Conservation (phyloP, 2,888 invertebrate genomes). For the Tipula lateralis region DNA sequence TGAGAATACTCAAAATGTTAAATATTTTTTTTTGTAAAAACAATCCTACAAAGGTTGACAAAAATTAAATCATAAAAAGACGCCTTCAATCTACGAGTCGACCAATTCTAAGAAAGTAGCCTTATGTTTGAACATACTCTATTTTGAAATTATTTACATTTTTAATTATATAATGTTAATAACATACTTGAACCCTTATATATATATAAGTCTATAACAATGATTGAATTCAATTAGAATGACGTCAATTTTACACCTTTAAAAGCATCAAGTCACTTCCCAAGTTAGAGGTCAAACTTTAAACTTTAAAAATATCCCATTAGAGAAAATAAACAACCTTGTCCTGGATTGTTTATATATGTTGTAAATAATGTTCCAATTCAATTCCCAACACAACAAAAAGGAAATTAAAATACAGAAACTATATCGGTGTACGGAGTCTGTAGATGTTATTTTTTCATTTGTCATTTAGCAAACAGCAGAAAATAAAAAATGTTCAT, state of each 20-base stretch:
- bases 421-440: neutral
- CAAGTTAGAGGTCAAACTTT: neutral
- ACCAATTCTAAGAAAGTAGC: no score
- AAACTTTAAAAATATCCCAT: neutral
- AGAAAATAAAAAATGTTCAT: neutral
- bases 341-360: neutral
- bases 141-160: no score
- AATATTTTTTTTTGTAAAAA: no score
- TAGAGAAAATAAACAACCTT: neutral
- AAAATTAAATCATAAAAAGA: no score
- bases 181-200: no score
- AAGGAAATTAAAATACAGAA: neutral
- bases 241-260: neutral
- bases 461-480: neutral
- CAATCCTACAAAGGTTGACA: no score
- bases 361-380: neutral
- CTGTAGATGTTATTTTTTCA: neutral
- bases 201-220: no score
- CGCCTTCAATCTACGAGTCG: no score
- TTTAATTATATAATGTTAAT: no score
- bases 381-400: neutral
- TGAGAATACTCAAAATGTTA: no score
- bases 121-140: no score
- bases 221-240: no score
- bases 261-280: neutral